Percentiles rank a stretch among this genome's conserved stretches.
phyloP scores from a whole-genome alignment of 2,797 vertebrate genomes.

The Microhierax caerulescens region DNA sequence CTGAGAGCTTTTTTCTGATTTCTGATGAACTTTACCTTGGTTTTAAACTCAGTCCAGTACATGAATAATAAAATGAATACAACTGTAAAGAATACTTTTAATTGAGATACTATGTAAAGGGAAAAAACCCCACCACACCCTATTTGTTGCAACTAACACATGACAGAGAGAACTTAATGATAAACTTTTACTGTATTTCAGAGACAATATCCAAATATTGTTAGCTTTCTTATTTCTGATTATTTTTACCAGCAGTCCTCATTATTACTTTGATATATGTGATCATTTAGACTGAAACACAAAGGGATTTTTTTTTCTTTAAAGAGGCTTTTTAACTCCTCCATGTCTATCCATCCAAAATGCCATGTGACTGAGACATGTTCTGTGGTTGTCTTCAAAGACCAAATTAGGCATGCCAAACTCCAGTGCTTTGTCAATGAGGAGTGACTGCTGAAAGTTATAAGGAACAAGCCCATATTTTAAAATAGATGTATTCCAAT shows the following conservation, averaged over 20 bases:
- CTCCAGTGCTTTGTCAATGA: neutral
- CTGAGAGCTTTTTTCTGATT: neutral
- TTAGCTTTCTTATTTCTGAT: neutral
- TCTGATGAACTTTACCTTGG: neutral
- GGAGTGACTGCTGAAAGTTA: neutral
- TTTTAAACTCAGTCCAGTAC: neutral
- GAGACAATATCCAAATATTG: neutral
- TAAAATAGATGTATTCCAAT: neutral
- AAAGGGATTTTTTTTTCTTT: neutral
- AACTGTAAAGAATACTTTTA: neutral
- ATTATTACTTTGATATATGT: neutral
- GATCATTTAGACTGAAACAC: neutral
- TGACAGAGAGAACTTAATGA: neutral
- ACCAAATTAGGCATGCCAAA: neutral
- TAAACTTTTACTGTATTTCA: neutral
- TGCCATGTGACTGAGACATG: fast-evolving
- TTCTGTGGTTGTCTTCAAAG: neutral
- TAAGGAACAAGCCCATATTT: neutral
- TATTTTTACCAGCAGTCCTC: neutral
- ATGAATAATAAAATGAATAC: neutral
- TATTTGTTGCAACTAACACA: neutral
- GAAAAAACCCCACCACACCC: fast-evolving
- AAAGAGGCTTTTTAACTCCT: neutral
- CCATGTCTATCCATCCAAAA: neutral
- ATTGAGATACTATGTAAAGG: neutral